Base-by-base conservation (phyloP, 2,888 invertebrate genomes). In the Piscicola geometra region DNA sequence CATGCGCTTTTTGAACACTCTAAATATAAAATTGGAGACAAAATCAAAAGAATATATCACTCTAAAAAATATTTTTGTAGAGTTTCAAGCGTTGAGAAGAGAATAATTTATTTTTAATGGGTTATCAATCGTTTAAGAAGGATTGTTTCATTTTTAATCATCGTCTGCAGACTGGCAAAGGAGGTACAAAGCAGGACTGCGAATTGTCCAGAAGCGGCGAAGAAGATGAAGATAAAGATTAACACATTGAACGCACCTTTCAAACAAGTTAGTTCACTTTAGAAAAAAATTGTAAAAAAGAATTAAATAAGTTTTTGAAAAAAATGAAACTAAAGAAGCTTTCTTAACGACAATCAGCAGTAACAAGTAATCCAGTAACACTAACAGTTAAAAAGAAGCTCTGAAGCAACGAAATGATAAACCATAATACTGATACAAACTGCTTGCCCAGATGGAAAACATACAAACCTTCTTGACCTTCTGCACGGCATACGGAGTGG, bases 391-490 rank as follows among this genome's bases (percentile, higher is more conserved):
- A 21, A 15, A 47, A 9, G 50, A 47, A 47, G 21, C 21, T 47
- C 12, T 15, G 21, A 9, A 47, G 12, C 12, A 47, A 47, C 50
- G 50, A 9, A 47, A n/a, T n/a, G n/a, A n/a, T n/a, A n/a, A n/a
- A n/a, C n/a, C n/a, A n/a, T n/a, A n/a, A n/a, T n/a, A n/a, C n/a
- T n/a, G n/a, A n/a, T n/a, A n/a, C n/a, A n/a, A n/a, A n/a, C n/a
- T n/a, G n/a, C n/a, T n/a, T n/a, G n/a, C 21, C 50, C 41, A 71
- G 85, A 85, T 85, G 85, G 85, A 84, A 79, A 85, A 85, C 79
- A 85, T 85, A 75, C 82, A 84, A 77, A 81, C 81, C 36, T 85
- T 85, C 79, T 78, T 85, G 76, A 82, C 81, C 77, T 83, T 81
- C 41, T 81, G 82, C 15, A 81, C 83, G 52, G 80, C 81, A 1